Conservation (phyloP, 2,797 vertebrate species). For the Balearica regulorum region DNA sequence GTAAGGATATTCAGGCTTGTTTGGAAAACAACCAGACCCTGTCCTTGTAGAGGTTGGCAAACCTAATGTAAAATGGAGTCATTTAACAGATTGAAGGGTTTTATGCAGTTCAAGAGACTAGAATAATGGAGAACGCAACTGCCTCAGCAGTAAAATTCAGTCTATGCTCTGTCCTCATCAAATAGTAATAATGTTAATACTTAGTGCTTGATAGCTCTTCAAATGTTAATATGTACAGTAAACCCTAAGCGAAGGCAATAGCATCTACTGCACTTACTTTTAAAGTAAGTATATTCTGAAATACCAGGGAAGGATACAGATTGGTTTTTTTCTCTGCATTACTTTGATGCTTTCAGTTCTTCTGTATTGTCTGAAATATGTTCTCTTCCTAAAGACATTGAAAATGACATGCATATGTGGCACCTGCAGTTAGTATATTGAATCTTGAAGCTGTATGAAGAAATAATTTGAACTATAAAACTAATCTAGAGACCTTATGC, state of each 20-base stretch:
- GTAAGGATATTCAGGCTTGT: not conserved
- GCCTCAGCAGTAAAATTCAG: not conserved
- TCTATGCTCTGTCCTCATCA: not conserved
- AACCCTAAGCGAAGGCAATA: not conserved
- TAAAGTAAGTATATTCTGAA: not conserved
- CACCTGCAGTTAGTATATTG: not conserved
- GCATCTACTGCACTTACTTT: not conserved
- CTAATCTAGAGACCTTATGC: not conserved
- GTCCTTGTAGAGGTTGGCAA: not conserved
- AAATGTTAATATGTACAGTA: not conserved
- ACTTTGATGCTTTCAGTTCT: not conserved
- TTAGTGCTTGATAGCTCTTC: not conserved
- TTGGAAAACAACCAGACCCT: not conserved
- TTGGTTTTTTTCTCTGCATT: not conserved
- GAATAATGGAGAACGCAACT: not conserved
- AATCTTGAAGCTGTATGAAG: not conserved
- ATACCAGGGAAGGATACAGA: not conserved
- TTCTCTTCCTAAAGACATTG: not conserved
- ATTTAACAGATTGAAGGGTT: not conserved
- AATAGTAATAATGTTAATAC: not conserved
- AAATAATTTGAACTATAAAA: not conserved
- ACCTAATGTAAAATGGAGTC: not conserved
- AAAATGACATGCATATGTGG: not conserved
- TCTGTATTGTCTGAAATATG: not conserved
- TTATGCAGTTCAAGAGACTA: not conserved